Base-by-base conservation (phyloP, 2,888 invertebrate genomes). In the Tenthredo amoena region DNA sequence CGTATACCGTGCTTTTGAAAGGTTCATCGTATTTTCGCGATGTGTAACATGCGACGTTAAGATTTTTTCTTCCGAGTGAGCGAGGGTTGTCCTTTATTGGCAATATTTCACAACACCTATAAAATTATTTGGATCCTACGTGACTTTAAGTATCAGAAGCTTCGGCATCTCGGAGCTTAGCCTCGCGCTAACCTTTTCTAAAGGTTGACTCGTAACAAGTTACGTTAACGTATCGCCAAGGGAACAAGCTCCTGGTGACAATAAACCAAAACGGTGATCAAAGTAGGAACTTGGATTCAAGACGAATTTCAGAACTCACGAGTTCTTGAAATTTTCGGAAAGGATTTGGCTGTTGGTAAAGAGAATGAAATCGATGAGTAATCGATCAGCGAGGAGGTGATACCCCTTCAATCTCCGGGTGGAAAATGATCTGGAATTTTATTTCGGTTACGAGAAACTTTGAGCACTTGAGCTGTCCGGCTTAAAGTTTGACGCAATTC, bases 401-500 rank as follows among this genome's bases (percentile, higher is more conserved):
- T 26, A 26, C 12, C 62, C 10, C 62, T 26, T 26, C 12, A 5
- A 68, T 0, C 6, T 34, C 34, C 5, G 21, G 50, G 50, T 15
- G 0, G 1, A 77, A 31, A 31, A 77, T 47, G 2, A 77, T 34
- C 34, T 15, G 26, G 12, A 21, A 26, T 50, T 77, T 50, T 34
- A 77, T 77, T 31, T 55, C 77, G 9, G 31, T 37, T 37, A 15
- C 81, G n/a, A 12, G 37, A 31, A 81, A 40, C 37, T 21, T 58
- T 9, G 40, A 81, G 34, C 34, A 55, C 18, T 50, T 34, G 77
- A 62, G 81, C 81, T 40, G 31, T 40, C 37, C 7, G 40, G 40
- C 81, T 62, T 18, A 58, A 15, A 81, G 58, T 81, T 58, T 37
- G 81, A 81, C 81, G 81, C 40, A 81, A 81, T 81, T 81, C 40